Conservation (phyloP, 1,140 invertebrate genomes). For the Pinna nobilis region DNA sequence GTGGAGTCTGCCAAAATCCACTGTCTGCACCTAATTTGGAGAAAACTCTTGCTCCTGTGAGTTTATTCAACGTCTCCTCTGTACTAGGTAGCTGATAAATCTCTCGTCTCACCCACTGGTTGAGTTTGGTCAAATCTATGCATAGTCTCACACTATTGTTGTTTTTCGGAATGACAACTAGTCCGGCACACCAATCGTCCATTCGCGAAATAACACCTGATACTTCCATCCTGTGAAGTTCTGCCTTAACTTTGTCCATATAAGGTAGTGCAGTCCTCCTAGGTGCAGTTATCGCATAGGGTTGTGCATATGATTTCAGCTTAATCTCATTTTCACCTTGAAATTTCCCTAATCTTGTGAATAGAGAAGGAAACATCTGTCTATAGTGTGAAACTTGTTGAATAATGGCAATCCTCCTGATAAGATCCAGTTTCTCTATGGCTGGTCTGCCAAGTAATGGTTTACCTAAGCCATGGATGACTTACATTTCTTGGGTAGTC, state of each 20-base stretch:
- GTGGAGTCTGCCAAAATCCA: conserved; percentile 41
- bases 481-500: conserved; percentile 15
- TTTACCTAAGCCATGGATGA: conserved; percentile 7
- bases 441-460: conserved; percentile 27
- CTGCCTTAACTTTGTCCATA: conserved; percentile 40
- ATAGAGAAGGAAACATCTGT: too few species aligned
- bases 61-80: conserved; percentile 19
- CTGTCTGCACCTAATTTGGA: conserved; percentile 32
- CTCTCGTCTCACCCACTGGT: conserved; percentile 36
- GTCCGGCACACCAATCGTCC: conserved; percentile 46
- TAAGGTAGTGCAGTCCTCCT: conserved; percentile 40
- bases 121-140: conserved; percentile 45
- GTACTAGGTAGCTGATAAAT: conserved; percentile 30
- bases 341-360: conserved; percentile 32
- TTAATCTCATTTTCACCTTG: conserved; percentile 31
- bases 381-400: neutral
- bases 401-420: neutral
- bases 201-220: conserved; percentile 42
- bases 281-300: conserved; percentile 27
- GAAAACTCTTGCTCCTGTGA: conserved; percentile 43
- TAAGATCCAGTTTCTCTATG: conserved; percentile 11
- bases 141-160: conserved; percentile 39
- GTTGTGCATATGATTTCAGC: conserved; percentile 2
- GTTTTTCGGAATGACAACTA: conserved; percentile 45
- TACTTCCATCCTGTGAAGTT: conserved; percentile 42